Percentiles rank a stretch among this genome's conserved stretches.
phyloP scores from a whole-genome alignment of 2,888 invertebrate species.

The Drosophila fulvimacula region DNA sequence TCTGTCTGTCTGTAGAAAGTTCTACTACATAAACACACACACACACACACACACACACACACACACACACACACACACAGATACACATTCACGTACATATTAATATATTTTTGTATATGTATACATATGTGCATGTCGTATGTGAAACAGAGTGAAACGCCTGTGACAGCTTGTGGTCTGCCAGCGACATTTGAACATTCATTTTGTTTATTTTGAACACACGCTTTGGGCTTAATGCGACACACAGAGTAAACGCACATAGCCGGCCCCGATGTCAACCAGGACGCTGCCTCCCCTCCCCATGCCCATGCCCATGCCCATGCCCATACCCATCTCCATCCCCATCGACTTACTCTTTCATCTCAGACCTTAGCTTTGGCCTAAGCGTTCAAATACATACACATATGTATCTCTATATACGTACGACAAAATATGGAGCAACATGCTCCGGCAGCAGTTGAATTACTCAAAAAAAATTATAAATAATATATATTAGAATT shows the following conservation, averaged over 20 bases:
- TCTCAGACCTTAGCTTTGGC: background rate
- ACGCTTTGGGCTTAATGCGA: conserved; percentile 65
- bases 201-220: conserved; percentile 75
- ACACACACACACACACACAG: background rate
- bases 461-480: background rate
- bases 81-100: background rate
- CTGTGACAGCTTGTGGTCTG: conserved; percentile 82
- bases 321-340: background rate
- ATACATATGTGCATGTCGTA: conserved; percentile 15
- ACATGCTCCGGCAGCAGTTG: background rate
- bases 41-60: background rate
- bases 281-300: background rate
- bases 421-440: background rate
- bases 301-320: background rate
- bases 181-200: conserved; percentile 79
- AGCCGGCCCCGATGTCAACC: conserved; percentile 11
- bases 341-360: background rate
- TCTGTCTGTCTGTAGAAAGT: conserved; percentile 40
- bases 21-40: conserved; percentile 18
- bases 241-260: conserved; percentile 48
- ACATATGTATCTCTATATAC: background rate
- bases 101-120: background rate
- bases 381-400: background rate
- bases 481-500: background rate
- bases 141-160: conserved; percentile 57